Evolutionary conservation across 2,888 invertebrate species (phyloP).

Genomic region (Xestia sexstrigata): DNA sequence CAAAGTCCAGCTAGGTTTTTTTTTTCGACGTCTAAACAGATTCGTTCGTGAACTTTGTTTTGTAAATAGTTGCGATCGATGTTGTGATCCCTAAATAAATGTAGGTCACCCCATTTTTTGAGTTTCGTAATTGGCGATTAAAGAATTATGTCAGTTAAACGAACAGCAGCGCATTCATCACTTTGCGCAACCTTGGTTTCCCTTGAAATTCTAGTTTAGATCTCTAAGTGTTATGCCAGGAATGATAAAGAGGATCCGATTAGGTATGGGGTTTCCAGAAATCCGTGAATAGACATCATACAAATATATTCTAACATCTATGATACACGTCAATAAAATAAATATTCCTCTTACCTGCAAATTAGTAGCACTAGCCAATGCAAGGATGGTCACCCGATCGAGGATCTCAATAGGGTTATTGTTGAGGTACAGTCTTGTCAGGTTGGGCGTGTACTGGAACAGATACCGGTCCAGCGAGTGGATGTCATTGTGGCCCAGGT

Average conservation of each 20-base stretch:
- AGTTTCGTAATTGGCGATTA: conserved; percentile 44
- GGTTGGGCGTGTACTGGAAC: conserved; percentile 92
- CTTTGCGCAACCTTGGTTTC: conserved; percentile 46
- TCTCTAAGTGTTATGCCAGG: background rate
- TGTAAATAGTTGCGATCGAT: conserved; percentile 33
- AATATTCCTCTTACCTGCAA: conserved; percentile 86
- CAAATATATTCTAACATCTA: background rate
- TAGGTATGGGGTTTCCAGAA: background rate
- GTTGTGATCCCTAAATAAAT: conserved; percentile 55
- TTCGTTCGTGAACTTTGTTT: conserved; percentile 41
- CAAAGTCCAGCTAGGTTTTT: conserved; percentile 3
- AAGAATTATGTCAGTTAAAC: conserved; percentile 44
- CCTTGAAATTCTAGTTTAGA: conserved; percentile 27
- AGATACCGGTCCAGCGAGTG: conserved; percentile 91
- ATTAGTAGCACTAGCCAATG: conserved; percentile 88
- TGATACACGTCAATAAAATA: background rate
- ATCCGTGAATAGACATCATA: background rate
- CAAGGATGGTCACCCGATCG: conserved; percentile 91
- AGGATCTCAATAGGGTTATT: conserved; percentile 91
- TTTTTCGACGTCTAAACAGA: background rate
- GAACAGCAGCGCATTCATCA: conserved; percentile 50
- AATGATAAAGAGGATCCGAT: background rate
- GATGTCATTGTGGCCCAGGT: conserved; percentile 92
- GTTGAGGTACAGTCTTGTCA: conserved; percentile 91
- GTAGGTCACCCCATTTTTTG: conserved; percentile 54